Conservation (phyloP, 2,797 vertebrate genomes). For the Podarcis lilfordi region DNA sequence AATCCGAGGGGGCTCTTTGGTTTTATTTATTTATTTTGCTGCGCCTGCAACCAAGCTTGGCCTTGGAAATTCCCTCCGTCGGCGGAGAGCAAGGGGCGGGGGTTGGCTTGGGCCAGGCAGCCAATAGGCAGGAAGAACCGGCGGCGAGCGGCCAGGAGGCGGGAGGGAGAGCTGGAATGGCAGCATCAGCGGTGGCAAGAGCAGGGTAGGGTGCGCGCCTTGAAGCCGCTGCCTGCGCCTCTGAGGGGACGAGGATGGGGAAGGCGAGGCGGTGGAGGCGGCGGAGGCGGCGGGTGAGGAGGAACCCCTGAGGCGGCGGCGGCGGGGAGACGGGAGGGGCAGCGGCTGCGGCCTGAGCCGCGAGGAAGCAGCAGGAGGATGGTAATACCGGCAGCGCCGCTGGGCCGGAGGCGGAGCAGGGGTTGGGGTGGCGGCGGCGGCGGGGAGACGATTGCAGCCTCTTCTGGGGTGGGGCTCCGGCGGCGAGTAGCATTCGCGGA, state of each 20-base stretch:
- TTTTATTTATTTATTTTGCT: background rate
- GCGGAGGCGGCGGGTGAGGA: background rate
- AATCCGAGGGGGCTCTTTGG: background rate
- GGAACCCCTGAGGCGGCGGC: background rate
- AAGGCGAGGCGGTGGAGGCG: background rate
- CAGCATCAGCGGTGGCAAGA: too few relatives aligned
- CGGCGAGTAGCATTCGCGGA: background rate
- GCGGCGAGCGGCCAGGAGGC: background rate
- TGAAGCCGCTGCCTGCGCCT: background rate
- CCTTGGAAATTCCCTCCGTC: background rate
- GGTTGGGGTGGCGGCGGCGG: background rate
- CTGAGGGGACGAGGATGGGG: background rate
- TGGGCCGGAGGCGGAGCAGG: background rate
- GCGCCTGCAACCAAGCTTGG: background rate
- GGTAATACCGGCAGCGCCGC: slow-evolving; percentile 27
- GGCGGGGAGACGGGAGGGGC: background rate
- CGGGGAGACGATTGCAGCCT: background rate
- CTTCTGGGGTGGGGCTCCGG: background rate
- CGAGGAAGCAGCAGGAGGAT: background rate
- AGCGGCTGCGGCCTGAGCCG: background rate
- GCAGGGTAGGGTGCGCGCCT: background rate
- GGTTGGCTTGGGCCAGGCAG: fast-evolving
- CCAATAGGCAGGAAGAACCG: background rate
- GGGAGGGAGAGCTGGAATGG: background rate
- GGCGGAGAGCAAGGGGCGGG: background rate